Evolutionary conservation across 35 echinoderm and acorn worm genomes (phyloP).

Genomic region (Acanthaster planci): DNA sequence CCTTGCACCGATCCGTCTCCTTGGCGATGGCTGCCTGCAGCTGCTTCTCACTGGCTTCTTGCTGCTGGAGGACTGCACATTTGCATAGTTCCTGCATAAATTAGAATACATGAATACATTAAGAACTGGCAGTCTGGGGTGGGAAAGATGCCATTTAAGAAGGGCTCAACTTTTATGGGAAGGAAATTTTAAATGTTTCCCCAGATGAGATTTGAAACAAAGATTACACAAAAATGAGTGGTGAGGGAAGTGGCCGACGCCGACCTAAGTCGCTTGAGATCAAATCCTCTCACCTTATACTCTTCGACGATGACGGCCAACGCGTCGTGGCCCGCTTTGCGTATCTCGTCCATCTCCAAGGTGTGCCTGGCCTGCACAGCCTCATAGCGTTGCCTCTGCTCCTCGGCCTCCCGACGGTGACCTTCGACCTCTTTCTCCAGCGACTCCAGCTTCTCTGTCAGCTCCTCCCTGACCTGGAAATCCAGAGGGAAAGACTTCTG

Average conservation of each 20-base stretch:
- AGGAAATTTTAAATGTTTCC: too few species aligned
- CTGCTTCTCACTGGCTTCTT: conserved; percentile 74
- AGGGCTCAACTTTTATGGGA: too few species aligned
- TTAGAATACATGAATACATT: neutral
- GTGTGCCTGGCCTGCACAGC: conserved; percentile 75
- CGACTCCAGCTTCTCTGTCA: conserved; percentile 38
- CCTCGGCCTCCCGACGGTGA: conserved; percentile 49
- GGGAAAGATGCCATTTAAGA: too few species aligned
- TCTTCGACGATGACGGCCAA: conserved; percentile 94
- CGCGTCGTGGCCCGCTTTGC: conserved; percentile 90
- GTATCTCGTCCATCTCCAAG: conserved; percentile 76
- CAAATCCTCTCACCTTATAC: conserved; percentile 66
- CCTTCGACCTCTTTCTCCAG: conserved; percentile 68
- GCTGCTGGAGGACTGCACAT: conserved; percentile 85
- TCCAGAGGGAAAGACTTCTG: too few species aligned
- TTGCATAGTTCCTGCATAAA: conserved; percentile 80
- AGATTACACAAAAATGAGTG: neutral
- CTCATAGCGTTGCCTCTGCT: conserved; percentile 69
- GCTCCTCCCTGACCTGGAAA: conserved; percentile 60
- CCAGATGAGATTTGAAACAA: neutral
- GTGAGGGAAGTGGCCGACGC: neutral
- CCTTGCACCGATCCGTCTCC: conserved; percentile 76
- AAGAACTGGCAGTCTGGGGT: too few species aligned
- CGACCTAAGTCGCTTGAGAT: neutral
- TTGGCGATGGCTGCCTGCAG: conserved; percentile 61